Base-by-base conservation (phyloP, 2,888 invertebrate genomes). In the Merodon equestris region DNA sequence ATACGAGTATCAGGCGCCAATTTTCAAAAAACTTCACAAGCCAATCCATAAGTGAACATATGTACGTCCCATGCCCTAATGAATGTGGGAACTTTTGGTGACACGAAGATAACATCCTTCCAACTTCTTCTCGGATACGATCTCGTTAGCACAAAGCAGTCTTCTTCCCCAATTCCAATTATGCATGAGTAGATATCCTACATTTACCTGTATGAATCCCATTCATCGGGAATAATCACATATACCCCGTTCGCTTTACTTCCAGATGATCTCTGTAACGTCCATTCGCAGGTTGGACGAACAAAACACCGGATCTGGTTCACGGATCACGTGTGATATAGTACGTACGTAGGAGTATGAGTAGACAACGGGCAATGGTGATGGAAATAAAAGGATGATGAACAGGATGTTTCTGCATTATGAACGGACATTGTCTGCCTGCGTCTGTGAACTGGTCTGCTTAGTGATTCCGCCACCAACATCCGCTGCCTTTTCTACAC, bases 251-350 rank as follows among this genome's bases (percentile, higher is more conserved):
- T 63, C 27, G 36, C 42, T 64, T 64, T 70, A 70, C 74, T 79
- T 79, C 74, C 79, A 74, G 79, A 74, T 79, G 74, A 74, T 77
- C 77, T 53, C 12, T 13, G 50, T 5, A 40, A 27, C 53, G 48
- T 60, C 58, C 61, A 51, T 45, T 27, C 64, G 58, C 60, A 57
- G 54, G 36, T 27, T 7, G 44, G 40, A 27, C 68, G 75, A 81
- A 81, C 81, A 81, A 81, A 81, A 53, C 81, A 81, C 81, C 81
- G 81, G 81, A 81, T 81, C 81, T 75, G 81, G 56, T n/a, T n/a
- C n/a, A n/a, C n/a, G n/a, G n/a, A n/a, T 51, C 42, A 60, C 71
- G 56, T 60, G 58, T 60, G 68, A 73, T 63, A 63, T 10, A 36
- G n/a, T 50, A 27, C 7, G 27, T 27, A 27, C 27, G 7, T 27